Evolutionary conservation across 2,113 vertebrate species (phyloP).

Genomic region (Loxodonta africana): DNA sequence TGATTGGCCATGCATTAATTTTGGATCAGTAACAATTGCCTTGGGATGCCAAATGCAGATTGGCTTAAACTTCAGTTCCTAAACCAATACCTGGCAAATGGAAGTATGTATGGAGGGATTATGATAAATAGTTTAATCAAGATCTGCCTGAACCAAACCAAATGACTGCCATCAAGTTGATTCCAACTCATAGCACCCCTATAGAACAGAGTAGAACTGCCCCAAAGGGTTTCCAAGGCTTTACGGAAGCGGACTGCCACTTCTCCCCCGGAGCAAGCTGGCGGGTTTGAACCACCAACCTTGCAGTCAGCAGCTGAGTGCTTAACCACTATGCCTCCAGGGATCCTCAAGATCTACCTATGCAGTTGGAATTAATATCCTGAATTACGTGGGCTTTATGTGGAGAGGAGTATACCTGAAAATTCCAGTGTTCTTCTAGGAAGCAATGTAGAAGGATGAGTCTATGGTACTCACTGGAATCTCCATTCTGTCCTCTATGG

Average conservation of each 20-base stretch:
- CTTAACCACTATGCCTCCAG: no score
- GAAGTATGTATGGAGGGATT: accelerated
- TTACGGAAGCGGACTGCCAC: no score
- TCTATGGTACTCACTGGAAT: background rate
- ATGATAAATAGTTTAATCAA: background rate
- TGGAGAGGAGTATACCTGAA: background rate
- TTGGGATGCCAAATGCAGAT: background rate
- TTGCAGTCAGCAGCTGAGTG: no score
- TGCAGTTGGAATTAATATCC: background rate
- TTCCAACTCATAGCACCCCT: no score
- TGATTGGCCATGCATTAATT: background rate
- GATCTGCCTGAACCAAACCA: background rate
- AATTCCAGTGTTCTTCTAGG: background rate
- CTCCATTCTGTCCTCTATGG: background rate
- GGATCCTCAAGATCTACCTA: background rate
- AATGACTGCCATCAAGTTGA: no score
- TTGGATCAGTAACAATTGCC: background rate
- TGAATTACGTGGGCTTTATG: background rate
- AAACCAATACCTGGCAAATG: background rate
- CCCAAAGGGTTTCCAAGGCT: no score
- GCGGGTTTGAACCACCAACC: no score
- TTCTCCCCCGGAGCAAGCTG: no score
- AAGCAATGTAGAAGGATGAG: background rate
- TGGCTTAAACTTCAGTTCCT: background rate
- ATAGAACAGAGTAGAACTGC: no score